These are phyloP conservation scores for Erythrocebus patas DNA, from an alignment of 2,113 vertebrate genomes.

Conservation along the genomic window DNA sequence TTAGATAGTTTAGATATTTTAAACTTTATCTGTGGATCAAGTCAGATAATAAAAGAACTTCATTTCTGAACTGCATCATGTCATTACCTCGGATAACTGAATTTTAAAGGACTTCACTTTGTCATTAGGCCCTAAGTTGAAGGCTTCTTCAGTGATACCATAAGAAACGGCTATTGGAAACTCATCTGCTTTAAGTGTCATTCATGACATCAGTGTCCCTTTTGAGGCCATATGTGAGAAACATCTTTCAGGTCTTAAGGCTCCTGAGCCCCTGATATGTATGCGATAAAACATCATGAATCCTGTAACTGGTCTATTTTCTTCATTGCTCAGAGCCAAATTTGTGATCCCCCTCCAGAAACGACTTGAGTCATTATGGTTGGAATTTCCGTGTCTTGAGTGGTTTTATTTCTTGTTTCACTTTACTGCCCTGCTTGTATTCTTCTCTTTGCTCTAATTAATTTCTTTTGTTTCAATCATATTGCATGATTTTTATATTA, in stretches of 20 bases:
- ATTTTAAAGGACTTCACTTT: background rate
- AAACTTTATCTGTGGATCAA: background rate
- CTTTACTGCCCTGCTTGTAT: background rate
- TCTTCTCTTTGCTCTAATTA: background rate
- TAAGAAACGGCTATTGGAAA: background rate
- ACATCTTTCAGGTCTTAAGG: background rate
- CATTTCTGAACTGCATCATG: background rate
- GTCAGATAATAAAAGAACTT: background rate
- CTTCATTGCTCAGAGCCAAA: background rate
- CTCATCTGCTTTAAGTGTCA: background rate
- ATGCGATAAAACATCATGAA: background rate
- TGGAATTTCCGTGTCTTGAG: background rate
- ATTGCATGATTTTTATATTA: background rate
- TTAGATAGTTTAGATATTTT: background rate
- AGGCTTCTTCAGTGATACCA: background rate
- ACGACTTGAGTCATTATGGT: background rate
- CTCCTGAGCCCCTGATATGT: background rate
- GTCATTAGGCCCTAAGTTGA: background rate
- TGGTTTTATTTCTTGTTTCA: background rate
- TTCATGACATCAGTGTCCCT: background rate
- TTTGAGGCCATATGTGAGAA: background rate
- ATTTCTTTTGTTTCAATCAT: background rate
- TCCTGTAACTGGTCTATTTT: background rate
- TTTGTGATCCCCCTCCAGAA: background rate
- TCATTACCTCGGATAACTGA: background rate